These are phyloP conservation scores for Diaprepes abbreviatus DNA, from an alignment of 2,888 invertebrate genomes.

Conservation along the genomic window DNA sequence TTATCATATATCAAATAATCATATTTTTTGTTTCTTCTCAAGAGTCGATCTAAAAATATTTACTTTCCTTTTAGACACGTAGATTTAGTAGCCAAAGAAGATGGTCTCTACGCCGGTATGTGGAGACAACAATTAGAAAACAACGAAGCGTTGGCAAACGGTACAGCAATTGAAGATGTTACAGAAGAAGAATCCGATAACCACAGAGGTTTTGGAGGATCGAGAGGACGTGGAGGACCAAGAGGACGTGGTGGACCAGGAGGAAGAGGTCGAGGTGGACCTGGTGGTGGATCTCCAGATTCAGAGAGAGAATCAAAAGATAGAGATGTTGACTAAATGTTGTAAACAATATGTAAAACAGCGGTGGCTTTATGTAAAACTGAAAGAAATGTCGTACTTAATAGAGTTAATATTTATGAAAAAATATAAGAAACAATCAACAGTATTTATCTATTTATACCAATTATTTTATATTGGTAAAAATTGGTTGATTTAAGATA, in stretches of 20 bases:
- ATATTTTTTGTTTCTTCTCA: too few relatives aligned
- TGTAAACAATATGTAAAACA: too few relatives aligned
- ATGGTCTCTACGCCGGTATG: constrained; percentile 89
- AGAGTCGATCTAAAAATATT: too few relatives aligned
- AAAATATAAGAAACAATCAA: too few relatives aligned
- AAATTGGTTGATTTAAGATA: too few relatives aligned
- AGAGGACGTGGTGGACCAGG: constrained; percentile 9
- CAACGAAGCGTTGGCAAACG: constrained; percentile 57
- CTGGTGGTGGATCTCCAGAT: not conserved
- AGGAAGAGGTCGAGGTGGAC: not conserved
- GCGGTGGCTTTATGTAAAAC: too few relatives aligned
- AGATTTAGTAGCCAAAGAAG: constrained; percentile 72
- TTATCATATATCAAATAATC: not conserved
- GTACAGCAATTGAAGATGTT: constrained; percentile 42
- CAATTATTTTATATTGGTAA: too few relatives aligned
- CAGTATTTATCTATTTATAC: too few relatives aligned
- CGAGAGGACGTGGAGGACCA: constrained; percentile 8
- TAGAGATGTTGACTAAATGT: not conserved
- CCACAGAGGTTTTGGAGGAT: not conserved
- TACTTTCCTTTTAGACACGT: constrained; percentile 74
- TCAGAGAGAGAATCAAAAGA: not conserved
- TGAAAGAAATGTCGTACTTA: too few relatives aligned
- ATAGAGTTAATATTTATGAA: too few relatives aligned
- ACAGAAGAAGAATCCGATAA: not conserved
- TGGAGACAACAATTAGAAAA: constrained; percentile 89